Conservation (phyloP, 2,888 invertebrate species). For the Amiota minor region DNA sequence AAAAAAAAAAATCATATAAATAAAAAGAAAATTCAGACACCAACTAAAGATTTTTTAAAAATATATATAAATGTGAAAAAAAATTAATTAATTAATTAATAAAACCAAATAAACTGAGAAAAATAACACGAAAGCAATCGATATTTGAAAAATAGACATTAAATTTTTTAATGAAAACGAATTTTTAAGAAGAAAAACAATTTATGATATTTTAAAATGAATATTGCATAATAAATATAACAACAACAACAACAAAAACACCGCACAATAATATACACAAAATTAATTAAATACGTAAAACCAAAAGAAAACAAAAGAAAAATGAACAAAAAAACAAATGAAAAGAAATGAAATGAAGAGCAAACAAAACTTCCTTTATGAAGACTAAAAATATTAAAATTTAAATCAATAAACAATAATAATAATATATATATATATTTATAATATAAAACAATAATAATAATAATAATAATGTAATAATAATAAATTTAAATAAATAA, state of each 20-base stretch:
- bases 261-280: slow-evolving; percentile 69
- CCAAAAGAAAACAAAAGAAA: slow-evolving; percentile 30
- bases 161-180: slow-evolving; percentile 22
- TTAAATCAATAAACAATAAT: slow-evolving; percentile 40
- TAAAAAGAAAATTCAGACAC: slow-evolving; percentile 32
- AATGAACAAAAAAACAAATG: slow-evolving; percentile 35
- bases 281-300: slow-evolving; percentile 32
- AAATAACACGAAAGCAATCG: slow-evolving; percentile 25
- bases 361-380: background rate
- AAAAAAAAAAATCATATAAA: background rate
- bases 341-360: slow-evolving; percentile 26
- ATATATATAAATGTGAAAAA: slow-evolving; percentile 56
- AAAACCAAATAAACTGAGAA: slow-evolving; percentile 46
- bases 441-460: slow-evolving; percentile 50
- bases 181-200: slow-evolving; percentile 49
- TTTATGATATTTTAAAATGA: slow-evolving; percentile 31
- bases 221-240: slow-evolving; percentile 48
- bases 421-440: too few relatives aligned
- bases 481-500: slow-evolving; percentile 41
- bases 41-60: slow-evolving; percentile 21
- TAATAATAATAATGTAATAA: slow-evolving; percentile 54
- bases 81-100: slow-evolving; percentile 42
- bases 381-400: slow-evolving; percentile 24
- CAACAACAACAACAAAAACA: slow-evolving; percentile 57
- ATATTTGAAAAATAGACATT: slow-evolving; percentile 9